A percentile compares a stretch with the other conserved stretches of the same genome.
Evolutionary conservation across 92 coral and sea anemone genomes (phyloP).

Genomic region (Actinernus sp.): DNA sequence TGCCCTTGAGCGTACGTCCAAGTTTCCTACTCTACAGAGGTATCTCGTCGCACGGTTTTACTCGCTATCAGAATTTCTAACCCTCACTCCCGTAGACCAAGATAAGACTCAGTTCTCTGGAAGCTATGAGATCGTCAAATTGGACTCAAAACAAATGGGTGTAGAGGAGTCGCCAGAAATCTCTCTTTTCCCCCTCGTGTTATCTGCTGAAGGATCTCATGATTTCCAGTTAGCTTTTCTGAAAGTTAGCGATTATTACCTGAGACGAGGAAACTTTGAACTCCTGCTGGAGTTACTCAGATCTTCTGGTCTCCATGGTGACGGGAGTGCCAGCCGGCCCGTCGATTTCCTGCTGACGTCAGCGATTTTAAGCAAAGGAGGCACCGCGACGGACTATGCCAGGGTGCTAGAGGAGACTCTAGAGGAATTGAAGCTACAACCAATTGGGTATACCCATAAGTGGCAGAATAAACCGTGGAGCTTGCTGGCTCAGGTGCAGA

Average conservation of each 20-base stretch:
- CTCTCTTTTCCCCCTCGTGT: conserved; percentile 66
- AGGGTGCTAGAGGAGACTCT: conserved; percentile 42
- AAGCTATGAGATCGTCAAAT: conserved; percentile 71
- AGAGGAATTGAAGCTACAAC: conserved; percentile 65
- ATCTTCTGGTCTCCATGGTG: conserved; percentile 66
- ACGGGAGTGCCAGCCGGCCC: conserved; percentile 70
- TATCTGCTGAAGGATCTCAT: conserved; percentile 62
- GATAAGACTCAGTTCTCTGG: conserved; percentile 39
- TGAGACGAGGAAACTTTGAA: conserved; percentile 82
- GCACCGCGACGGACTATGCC: conserved; percentile 41
- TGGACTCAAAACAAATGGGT: conserved; percentile 50
- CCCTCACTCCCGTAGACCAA: conserved; percentile 44
- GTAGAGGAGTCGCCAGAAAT: conserved; percentile 58
- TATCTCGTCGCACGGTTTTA: conserved; percentile 80
- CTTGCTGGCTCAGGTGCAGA: conserved; percentile 72
- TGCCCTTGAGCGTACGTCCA: conserved; percentile 61
- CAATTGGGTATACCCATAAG: conserved; percentile 65
- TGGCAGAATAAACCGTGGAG: conserved; percentile 85
- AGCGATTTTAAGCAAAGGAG: conserved; percentile 83
- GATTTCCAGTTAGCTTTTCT: conserved; percentile 75
- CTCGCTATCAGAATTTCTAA: conserved; percentile 80
- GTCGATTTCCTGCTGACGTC: conserved; percentile 84
- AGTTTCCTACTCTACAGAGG: conserved; percentile 87
- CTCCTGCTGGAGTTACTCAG: conserved; percentile 79
- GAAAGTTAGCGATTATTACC: conserved; percentile 71